A percentile compares a stretch with the other conserved stretches of the same genome.
These are phyloP conservation scores for Poecilus cupreus DNA, from an alignment of 2,888 invertebrate species.

Conservation along the genomic window DNA sequence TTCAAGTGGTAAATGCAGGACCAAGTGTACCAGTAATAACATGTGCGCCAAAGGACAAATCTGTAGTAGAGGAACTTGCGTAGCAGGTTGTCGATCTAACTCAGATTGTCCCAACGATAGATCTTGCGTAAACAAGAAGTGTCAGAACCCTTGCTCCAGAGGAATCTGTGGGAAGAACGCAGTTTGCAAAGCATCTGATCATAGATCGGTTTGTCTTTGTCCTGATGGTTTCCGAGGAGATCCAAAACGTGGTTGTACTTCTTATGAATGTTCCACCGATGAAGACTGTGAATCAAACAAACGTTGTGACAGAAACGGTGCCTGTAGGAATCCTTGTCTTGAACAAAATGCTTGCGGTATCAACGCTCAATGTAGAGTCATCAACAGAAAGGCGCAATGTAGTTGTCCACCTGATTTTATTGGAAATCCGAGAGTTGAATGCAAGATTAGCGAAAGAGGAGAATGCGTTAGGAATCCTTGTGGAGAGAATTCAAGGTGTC, in stretches of 20 bases:
- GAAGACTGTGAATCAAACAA: slow-evolving; percentile 87
- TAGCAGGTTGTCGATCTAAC: slow-evolving; percentile 87
- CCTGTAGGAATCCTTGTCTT: slow-evolving; percentile 89
- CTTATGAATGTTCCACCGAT: slow-evolving; percentile 85
- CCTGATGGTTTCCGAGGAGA: slow-evolving; percentile 91
- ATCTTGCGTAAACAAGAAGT: slow-evolving; percentile 82
- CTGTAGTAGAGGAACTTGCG: slow-evolving; percentile 82
- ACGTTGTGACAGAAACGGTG: slow-evolving; percentile 80
- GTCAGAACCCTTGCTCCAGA: slow-evolving; percentile 82
- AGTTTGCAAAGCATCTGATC: slow-evolving; percentile 85
- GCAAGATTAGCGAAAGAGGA: slow-evolving; percentile 81
- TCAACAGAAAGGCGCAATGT: slow-evolving; percentile 85
- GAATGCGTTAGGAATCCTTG: slow-evolving; percentile 89
- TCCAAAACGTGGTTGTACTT: slow-evolving; percentile 83
- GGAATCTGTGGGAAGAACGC: slow-evolving; percentile 88
- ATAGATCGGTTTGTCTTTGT: slow-evolving; percentile 89
- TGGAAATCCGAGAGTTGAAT: slow-evolving; percentile 82
- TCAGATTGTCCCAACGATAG: slow-evolving; percentile 86
- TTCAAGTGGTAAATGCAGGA: slow-evolving; percentile 82
- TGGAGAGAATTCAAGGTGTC: slow-evolving; percentile 88
- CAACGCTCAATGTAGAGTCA: slow-evolving; percentile 89
- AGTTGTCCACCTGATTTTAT: slow-evolving; percentile 84
- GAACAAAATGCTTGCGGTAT: slow-evolving; percentile 85
- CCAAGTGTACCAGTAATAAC: slow-evolving; percentile 81
- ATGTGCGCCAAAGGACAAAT: slow-evolving; percentile 83